phyloP scores from a whole-genome alignment of 35 echinoderm and acorn worm species.

The Amphiura filiformis region DNA sequence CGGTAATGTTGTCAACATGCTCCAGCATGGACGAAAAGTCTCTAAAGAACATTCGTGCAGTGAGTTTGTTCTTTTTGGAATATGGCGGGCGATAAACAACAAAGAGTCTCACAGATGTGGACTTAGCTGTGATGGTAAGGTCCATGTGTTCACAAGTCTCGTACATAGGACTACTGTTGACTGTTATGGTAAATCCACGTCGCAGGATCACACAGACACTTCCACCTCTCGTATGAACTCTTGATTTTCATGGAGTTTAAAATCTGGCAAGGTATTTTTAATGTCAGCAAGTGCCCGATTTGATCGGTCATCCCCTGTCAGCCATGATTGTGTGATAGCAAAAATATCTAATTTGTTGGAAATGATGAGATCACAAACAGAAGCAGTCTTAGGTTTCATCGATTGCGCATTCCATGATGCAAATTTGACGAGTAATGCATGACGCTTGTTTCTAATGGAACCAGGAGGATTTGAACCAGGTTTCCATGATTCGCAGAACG shows the following conservation, averaged over 20 bases:
- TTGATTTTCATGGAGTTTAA: neutral
- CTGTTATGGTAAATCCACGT: constrained; percentile 31
- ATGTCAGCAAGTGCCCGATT: constrained; percentile 12
- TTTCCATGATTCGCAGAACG: no score
- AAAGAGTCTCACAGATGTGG: constrained; percentile 26
- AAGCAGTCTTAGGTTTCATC: neutral
- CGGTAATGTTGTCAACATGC: no score
- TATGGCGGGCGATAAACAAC: constrained; percentile 45
- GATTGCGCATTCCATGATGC: neutral
- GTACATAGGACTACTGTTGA: constrained; percentile 19
- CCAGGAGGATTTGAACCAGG: no score
- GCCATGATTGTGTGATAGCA: constrained; percentile 22
- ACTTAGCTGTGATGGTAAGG: neutral
- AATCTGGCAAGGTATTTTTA: neutral
- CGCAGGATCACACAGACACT: constrained; percentile 50
- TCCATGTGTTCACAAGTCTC: constrained; percentile 48
- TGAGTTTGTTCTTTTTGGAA: constrained; percentile 47
- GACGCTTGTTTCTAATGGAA: no score
- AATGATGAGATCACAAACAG: neutral
- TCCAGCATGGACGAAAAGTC: constrained; percentile 57
- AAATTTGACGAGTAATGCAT: neutral
- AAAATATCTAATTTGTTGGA: constrained; percentile 8
- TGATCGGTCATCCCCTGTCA: constrained; percentile 8
- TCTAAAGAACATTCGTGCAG: constrained; percentile 31
- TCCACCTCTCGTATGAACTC: constrained; percentile 25